Evolutionary conservation across 2,113 vertebrate species (phyloP).

Genomic region (Sander vitreus): DNA sequence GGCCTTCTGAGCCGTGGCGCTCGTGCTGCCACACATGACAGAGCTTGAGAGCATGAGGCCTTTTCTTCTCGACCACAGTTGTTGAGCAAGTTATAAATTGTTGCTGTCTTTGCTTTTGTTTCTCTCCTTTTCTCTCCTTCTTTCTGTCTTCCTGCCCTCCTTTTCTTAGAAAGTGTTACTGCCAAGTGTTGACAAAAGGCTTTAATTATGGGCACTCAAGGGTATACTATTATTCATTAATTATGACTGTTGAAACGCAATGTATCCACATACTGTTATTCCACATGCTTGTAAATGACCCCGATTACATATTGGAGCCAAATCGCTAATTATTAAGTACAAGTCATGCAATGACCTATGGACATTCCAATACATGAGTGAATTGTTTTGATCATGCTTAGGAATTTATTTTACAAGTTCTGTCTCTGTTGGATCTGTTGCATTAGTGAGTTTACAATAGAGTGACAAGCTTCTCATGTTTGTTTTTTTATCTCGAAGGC

Average conservation of each 20-base stretch:
- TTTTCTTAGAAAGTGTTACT: not conserved
- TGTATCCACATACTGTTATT: not conserved
- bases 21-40: conserved; percentile 18
- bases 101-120: conserved; percentile 5
- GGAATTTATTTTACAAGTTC: not conserved
- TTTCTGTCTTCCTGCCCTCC: not conserved
- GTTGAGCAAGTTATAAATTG: conserved; percentile 16
- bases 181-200: conserved; percentile 12
- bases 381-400: not conserved
- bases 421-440: not conserved
- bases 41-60: not conserved
- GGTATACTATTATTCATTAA: conserved; percentile 2
- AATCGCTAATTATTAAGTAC: not conserved
- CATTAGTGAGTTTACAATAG: not conserved
- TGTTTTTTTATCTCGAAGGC: conserved; percentile 32
- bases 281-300: not conserved
- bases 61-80: conserved; percentile 37
- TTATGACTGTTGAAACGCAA: not conserved
- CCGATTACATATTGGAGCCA: not conserved
- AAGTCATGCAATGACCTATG: not conserved
- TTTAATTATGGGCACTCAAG: not conserved
- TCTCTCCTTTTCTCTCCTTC: not conserved
- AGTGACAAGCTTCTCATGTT: not conserved
- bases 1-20: conserved; percentile 27
- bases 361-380: too few relatives aligned